phyloP scores from a whole-genome alignment of 1,140 invertebrate genomes.

The Drosophila aff. region DNA sequence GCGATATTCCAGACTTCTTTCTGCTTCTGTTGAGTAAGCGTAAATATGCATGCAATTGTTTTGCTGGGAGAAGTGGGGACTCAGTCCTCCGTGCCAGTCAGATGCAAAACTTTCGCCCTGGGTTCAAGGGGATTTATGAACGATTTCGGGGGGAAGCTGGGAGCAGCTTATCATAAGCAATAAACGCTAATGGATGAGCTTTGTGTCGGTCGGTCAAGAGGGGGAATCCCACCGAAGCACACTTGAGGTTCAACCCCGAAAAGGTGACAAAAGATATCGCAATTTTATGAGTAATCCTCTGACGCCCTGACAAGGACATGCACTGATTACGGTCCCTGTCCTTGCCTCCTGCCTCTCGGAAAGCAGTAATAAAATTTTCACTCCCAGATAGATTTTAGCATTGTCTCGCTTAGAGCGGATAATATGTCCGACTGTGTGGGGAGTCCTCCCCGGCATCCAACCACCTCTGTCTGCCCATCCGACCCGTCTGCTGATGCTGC shows the following conservation, averaged over 20 bases:
- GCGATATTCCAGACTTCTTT: conserved; percentile 22
- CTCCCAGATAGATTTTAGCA: conserved; percentile 79
- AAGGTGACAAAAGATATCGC: conserved; percentile 84
- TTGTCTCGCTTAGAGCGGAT: conserved; percentile 72
- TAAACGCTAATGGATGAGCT: conserved; percentile 76
- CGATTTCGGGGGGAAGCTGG: conserved; percentile 13
- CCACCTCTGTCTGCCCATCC: conserved; percentile 2
- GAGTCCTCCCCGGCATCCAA: not conserved
- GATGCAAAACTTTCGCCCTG: conserved; percentile 14
- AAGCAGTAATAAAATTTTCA: conserved; percentile 78
- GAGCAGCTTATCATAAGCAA: conserved; percentile 71
- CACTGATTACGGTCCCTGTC: conserved; percentile 64
- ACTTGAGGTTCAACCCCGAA: conserved; percentile 51
- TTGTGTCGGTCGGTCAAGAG: conserved; percentile 27
- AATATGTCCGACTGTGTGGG: conserved; percentile 43
- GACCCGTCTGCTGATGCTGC: conserved; percentile 39
- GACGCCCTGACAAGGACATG: conserved; percentile 75
- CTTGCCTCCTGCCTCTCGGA: conserved; percentile 16
- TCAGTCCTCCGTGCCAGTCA: not conserved
- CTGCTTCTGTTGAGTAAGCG: conserved; percentile 38
- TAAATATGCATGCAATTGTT: conserved; percentile 3
- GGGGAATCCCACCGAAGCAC: conserved; percentile 6
- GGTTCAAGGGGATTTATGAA: conserved; percentile 31
- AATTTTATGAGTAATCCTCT: conserved; percentile 82
- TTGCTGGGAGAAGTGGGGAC: not conserved